Percentiles rank a stretch among this genome's conserved stretches.
phyloP scores from a whole-genome alignment of 2,888 invertebrate genomes.

The Beris chalybata region DNA sequence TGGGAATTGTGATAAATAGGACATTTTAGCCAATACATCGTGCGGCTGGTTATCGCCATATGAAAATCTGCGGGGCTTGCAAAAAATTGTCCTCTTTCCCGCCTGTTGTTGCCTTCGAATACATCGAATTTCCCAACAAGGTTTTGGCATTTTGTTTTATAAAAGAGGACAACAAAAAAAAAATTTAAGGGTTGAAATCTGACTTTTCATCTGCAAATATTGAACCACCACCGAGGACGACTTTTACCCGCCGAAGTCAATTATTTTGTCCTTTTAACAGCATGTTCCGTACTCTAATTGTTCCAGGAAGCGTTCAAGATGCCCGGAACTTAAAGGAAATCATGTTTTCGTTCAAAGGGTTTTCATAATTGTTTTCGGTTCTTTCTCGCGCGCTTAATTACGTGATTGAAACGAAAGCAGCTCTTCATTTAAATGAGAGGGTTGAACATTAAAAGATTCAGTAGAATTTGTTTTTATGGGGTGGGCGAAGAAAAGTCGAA shows the following conservation, averaged over 20 bases:
- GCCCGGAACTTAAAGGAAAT: no score
- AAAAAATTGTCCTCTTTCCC: not conserved
- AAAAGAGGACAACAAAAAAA: not conserved
- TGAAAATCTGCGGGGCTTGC: conserved; percentile 13
- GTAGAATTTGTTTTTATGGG: no score
- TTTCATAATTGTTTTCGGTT: not conserved
- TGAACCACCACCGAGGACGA: not conserved
- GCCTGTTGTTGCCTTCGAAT: conserved; percentile 5
- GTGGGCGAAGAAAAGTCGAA: no score
- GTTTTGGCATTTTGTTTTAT: not conserved
- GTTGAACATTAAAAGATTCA: no score
- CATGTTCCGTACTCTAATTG: no score
- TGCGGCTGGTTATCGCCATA: not conserved
- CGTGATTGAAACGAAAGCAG: no score
- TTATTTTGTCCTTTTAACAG: conserved; percentile 8
- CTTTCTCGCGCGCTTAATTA: not conserved
- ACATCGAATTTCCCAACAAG: not conserved
- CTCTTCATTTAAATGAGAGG: no score
- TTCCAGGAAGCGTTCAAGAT: no score
- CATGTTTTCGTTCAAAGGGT: not conserved
- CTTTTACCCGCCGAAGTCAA: not conserved
- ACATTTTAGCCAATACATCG: conserved; percentile 8
- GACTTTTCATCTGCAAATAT: conserved; percentile 14
- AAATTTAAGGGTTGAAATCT: conserved; percentile 6
- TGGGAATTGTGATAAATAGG: conserved; percentile 9